phyloP scores from a whole-genome alignment of 2,797 vertebrate species.

The Carduelis carduelis region DNA sequence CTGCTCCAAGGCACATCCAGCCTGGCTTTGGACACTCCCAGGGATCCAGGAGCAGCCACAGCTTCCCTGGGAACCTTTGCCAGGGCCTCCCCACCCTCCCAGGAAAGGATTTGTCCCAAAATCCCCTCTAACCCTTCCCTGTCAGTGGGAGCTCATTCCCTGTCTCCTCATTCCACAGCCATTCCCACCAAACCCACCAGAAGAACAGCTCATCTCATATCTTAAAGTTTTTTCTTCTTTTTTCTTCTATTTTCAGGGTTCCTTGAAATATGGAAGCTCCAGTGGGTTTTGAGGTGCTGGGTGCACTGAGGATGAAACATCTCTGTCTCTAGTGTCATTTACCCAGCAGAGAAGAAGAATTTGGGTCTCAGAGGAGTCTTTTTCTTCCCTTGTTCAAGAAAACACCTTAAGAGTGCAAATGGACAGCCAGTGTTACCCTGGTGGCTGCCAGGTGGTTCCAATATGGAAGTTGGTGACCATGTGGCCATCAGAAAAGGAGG shows the following conservation, averaged over 20 bases:
- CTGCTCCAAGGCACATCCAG: accelerated
- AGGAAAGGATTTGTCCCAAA: neutral
- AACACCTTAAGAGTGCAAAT: neutral
- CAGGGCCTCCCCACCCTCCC: neutral
- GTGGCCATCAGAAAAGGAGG: neutral
- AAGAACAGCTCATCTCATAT: neutral
- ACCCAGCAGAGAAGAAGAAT: neutral
- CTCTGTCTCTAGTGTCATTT: neutral
- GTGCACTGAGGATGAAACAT: neutral
- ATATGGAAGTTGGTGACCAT: neutral
- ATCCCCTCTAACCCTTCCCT: neutral
- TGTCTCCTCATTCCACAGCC: neutral
- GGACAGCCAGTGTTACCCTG: neutral
- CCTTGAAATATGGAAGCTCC: neutral
- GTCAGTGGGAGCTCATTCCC: neutral
- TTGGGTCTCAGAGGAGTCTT: neutral
- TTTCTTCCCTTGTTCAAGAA: neutral
- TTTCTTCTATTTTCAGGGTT: neutral
- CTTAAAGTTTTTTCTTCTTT: accelerated
- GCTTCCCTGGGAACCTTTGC: neutral
- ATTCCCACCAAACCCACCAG: accelerated
- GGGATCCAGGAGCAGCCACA: neutral
- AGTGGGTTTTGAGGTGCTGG: neutral
- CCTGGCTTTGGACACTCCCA: neutral
- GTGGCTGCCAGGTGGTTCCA: neutral